These are phyloP conservation scores for Drosophila ananassae DNA, from an alignment of 1,140 invertebrate species.

Conservation along the genomic window DNA sequence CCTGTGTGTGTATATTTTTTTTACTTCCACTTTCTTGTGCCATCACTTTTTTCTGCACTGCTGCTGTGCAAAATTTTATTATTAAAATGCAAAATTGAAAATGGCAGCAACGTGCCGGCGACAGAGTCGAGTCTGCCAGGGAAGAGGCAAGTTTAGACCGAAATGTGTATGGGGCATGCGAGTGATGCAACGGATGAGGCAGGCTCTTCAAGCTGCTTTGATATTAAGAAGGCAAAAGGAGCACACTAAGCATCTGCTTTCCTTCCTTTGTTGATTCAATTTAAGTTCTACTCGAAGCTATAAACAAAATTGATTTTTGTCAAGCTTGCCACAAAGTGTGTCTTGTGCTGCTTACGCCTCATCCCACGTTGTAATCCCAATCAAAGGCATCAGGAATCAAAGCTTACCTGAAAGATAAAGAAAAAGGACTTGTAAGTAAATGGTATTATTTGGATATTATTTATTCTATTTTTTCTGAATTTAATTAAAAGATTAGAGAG, in stretches of 20 bases:
- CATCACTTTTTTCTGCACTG: slow-evolving; percentile 36
- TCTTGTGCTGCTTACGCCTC: not conserved
- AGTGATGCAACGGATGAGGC: slow-evolving; percentile 54
- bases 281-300: slow-evolving; percentile 62
- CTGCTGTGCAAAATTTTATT: slow-evolving; percentile 77
- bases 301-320: slow-evolving; percentile 62
- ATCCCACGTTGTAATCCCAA: slow-evolving; percentile 1
- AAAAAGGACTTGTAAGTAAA: slow-evolving; percentile 36
- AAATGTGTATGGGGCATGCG: slow-evolving; percentile 50
- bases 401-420: slow-evolving; percentile 65
- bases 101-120: slow-evolving; percentile 65
- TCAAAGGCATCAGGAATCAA: slow-evolving; percentile 34
- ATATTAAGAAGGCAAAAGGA: slow-evolving; percentile 52
- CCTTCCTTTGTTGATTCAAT: slow-evolving; percentile 68
- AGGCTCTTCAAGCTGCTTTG: slow-evolving; percentile 61
- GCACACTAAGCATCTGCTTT: slow-evolving; percentile 41
- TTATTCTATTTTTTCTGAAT: slow-evolving; percentile 52
- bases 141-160: slow-evolving; percentile 16
- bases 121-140: slow-evolving; percentile 3
- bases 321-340: slow-evolving; percentile 33
- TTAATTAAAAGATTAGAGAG: slow-evolving; percentile 70
- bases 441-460: slow-evolving; percentile 28
- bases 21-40: slow-evolving; percentile 16
- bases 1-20: slow-evolving; percentile 16
- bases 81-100: slow-evolving; percentile 83